Evolutionary conservation across 2,797 vertebrate species (phyloP), one percentile per base, ranked within the genome.

Genomic region (Hoplostethus mediterraneus): DNA sequence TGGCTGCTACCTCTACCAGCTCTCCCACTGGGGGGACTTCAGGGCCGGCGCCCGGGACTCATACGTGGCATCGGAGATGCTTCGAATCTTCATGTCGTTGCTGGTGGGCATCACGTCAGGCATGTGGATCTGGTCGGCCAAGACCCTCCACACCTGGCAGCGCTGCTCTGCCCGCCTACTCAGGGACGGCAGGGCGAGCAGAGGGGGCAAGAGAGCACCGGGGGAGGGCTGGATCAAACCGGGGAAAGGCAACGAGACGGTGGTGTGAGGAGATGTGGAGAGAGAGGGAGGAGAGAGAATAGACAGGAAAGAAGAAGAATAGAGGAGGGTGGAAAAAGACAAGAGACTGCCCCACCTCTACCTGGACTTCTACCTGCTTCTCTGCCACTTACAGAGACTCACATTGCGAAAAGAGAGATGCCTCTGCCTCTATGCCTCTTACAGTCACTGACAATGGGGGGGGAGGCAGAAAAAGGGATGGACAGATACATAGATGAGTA

Each of bases 101-200:
- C 93, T 99, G 2, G 98, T 99, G 75, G 98, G 98, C 80, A 98
- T 99, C 90, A 99, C 98, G 0, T 99, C 98, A 0, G 97, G 98
- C 77, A 99, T 99, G 98, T 99, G 98, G 98, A 98, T 99, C 89
- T 99, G 98, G 98, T 99, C 98, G 0, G 98, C 97, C 60, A 99
- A 99, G 87, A 99, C 98, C 3, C 94, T 99, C 53, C 97, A 99
- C 92, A 99, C 98, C 0, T 99, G 98, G 98, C 97, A 98, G 88
- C 97, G 97, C 82, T 99, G 98, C 91, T 96, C 97, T 0, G 93
- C 95, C 71, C 95, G 96, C 80, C 90, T 99, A 77, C 94, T 99
- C 85, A 96, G 95, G 89, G 96, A 97, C 6, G 95, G 97, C 84
- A 94, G 95, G 85, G 95, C 95, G 6, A 87, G 75, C 42, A 80